Evolutionary conservation across 2,888 invertebrate genomes (phyloP).

Genomic region (Cataglyphis altisquamis): DNA sequence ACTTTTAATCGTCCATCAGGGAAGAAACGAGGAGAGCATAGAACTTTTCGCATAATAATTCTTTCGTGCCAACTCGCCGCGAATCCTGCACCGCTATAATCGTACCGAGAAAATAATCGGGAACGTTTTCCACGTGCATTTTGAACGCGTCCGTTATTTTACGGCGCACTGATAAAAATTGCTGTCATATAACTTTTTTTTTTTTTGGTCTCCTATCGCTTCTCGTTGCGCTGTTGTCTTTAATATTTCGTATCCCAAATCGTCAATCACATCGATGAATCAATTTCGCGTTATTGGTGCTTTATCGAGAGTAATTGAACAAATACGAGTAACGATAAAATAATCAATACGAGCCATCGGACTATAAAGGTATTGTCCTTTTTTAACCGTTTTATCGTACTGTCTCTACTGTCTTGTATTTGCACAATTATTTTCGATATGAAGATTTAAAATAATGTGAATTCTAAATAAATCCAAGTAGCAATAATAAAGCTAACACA

Average conservation of each 20-base stretch:
- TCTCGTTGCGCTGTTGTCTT: not conserved
- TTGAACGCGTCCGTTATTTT: constrained; percentile 5
- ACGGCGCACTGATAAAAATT: not conserved
- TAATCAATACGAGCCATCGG: not conserved
- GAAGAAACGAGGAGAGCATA: constrained; percentile 75
- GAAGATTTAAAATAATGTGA: not conserved
- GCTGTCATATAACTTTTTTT: constrained; percentile 12
- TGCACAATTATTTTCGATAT: not conserved
- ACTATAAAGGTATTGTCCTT: not conserved
- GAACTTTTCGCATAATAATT: constrained; percentile 82
- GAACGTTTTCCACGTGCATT: constrained; percentile 60
- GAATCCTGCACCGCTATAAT: constrained; percentile 17
- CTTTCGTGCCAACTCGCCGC: constrained; percentile 61
- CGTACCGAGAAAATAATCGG: constrained; percentile 51
- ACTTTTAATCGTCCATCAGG: constrained; percentile 83
- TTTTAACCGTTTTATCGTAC: not conserved
- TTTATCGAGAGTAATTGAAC: not conserved
- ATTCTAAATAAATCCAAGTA: not conserved
- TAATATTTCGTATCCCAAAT: not conserved
- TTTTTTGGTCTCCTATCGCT: not conserved
- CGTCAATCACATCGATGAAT: no score
- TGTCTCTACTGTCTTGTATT: not conserved
- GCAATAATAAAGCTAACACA: not conserved
- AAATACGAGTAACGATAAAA: not conserved
- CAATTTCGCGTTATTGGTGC: not conserved